A percentile compares a stretch with the other conserved stretches of the same genome.
These are phyloP conservation scores for Nymphalis urticae DNA, from an alignment of 2,888 invertebrate genomes.

Conservation along the genomic window DNA sequence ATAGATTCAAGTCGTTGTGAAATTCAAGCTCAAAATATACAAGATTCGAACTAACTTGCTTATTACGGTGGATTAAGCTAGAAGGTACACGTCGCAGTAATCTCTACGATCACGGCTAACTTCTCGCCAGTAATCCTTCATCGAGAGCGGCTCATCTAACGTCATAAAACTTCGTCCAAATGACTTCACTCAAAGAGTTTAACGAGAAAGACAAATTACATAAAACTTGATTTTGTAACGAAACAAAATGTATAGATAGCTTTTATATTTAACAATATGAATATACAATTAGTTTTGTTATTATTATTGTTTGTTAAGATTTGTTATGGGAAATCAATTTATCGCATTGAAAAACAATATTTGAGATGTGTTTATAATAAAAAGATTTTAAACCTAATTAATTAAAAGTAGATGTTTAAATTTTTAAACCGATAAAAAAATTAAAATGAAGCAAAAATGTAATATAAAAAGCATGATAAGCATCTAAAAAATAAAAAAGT, in stretches of 20 bases:
- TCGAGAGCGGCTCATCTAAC: slow-evolving; percentile 48
- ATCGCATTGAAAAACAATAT: no score
- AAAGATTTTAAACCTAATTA: no score
- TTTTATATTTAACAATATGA: not conserved
- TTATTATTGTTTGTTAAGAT: no score
- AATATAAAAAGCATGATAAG: not conserved
- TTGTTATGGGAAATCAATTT: no score
- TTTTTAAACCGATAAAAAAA: no score
- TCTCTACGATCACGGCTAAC: slow-evolving; percentile 33
- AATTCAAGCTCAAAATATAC: not conserved
- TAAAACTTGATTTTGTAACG: slow-evolving; percentile 15
- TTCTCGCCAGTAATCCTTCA: slow-evolving; percentile 58
- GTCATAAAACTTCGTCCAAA: slow-evolving; percentile 54
- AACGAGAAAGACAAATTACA: slow-evolving; percentile 23
- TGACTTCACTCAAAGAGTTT: slow-evolving; percentile 27
- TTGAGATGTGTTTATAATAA: no score
- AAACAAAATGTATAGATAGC: not conserved
- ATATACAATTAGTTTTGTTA: no score
- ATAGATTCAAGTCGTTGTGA: no score
- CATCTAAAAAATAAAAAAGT: not conserved
- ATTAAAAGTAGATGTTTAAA: no score
- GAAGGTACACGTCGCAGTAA: slow-evolving; percentile 23
- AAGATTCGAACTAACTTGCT: slow-evolving; percentile 12
- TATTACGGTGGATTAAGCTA: slow-evolving; percentile 8
- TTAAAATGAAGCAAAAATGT: no score